Evolutionary conservation across 2,888 invertebrate species (phyloP).

Genomic region (Andrena chrysosceles): DNA sequence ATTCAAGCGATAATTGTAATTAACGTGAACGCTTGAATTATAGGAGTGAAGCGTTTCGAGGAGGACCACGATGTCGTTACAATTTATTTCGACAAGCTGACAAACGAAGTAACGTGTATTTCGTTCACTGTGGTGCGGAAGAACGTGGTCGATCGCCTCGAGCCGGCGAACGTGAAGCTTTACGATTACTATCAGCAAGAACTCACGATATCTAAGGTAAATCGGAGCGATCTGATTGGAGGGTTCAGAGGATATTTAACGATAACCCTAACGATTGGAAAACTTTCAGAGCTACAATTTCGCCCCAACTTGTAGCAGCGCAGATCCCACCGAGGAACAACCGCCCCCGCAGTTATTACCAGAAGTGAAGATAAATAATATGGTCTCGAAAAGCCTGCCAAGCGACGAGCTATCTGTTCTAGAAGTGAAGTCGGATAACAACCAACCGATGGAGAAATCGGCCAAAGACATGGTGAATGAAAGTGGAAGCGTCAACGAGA

Average conservation of each 20-base stretch:
- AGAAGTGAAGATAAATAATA: constrained; percentile 56
- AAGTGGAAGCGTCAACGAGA: constrained; percentile 51
- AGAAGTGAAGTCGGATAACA: constrained; percentile 23
- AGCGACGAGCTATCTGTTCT: background rate
- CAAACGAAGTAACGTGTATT: constrained; percentile 85
- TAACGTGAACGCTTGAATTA: constrained; percentile 9
- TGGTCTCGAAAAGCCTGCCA: background rate
- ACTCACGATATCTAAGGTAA: constrained; percentile 86
- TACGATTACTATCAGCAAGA: constrained; percentile 89
- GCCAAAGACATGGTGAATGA: constrained; percentile 40
- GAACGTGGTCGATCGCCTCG: constrained; percentile 84
- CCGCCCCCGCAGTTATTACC: constrained; percentile 66
- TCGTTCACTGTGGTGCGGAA: constrained; percentile 85
- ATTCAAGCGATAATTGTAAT: background rate
- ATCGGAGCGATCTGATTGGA: constrained; percentile 1
- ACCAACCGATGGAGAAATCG: constrained; percentile 29
- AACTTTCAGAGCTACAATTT: constrained; percentile 79
- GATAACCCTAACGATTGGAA: background rate
- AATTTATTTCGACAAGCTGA: constrained; percentile 86
- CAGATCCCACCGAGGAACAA: constrained; percentile 69
- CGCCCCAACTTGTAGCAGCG: constrained; percentile 76
- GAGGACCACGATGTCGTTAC: constrained; percentile 85
- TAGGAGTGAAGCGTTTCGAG: constrained; percentile 86
- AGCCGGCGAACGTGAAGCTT: constrained; percentile 87
- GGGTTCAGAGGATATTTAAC: background rate